Evolutionary conservation across 1,140 invertebrate genomes (phyloP).

Genomic region (Drosophila chauvacae): DNA sequence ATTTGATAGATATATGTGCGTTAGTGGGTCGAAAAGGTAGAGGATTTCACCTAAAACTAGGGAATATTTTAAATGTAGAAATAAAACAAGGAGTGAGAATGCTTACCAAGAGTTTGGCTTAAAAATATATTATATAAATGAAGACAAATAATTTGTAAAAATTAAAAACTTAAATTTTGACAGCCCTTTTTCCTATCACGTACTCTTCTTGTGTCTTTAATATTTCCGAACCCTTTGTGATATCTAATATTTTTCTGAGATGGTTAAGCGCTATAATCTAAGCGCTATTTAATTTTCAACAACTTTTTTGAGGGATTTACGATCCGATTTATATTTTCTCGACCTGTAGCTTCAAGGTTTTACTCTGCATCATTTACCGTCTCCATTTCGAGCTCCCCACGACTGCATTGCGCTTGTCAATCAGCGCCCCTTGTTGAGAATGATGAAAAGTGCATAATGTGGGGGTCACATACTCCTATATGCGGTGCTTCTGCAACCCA

Average conservation of each 20-base stretch:
- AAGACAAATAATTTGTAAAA: too few relatives aligned
- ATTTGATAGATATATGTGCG: not conserved
- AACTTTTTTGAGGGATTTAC: not conserved
- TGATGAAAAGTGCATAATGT: slow-evolving; percentile 66
- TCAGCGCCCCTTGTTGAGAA: slow-evolving; percentile 71
- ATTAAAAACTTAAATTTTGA: too few relatives aligned
- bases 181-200: too few relatives aligned
- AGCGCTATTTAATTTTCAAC: not conserved
- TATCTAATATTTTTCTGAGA: too few relatives aligned
- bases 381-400: slow-evolving; percentile 41
- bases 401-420: slow-evolving; percentile 62
- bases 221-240: too few relatives aligned
- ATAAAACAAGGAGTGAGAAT: too few relatives aligned
- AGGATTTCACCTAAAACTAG: not conserved
- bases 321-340: slow-evolving; percentile 6
- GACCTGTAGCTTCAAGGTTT: slow-evolving; percentile 18
- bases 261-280: too few relatives aligned
- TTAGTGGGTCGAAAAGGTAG: not conserved
- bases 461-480: slow-evolving; percentile 22
- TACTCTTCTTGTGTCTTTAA: too few relatives aligned
- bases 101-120: too few relatives aligned
- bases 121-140: too few relatives aligned
- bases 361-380: slow-evolving; percentile 20
- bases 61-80: too few relatives aligned
- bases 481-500: not conserved